Conservation (phyloP, 2,888 invertebrate species). For the Drosophila kanekoi region DNA sequence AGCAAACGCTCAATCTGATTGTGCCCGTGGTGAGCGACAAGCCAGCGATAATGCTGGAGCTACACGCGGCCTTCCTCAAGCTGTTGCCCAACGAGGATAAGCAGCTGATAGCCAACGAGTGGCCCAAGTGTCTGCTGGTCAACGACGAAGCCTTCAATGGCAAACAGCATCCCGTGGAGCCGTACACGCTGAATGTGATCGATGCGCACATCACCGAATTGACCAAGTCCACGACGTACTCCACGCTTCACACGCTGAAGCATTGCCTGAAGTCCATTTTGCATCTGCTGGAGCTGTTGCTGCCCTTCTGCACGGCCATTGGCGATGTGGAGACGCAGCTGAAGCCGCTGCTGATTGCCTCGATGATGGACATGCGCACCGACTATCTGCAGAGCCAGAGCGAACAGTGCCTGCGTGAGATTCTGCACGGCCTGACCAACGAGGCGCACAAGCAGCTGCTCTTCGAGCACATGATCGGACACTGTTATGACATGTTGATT, state of each 20-base stretch:
- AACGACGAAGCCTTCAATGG: slow-evolving; percentile 79
- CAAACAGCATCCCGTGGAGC: slow-evolving; percentile 83
- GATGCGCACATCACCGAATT: slow-evolving; percentile 84
- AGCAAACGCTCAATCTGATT: slow-evolving; percentile 80
- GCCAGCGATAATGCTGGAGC: slow-evolving; percentile 81
- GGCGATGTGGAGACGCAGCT: slow-evolving; percentile 73
- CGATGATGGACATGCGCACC: slow-evolving; percentile 91
- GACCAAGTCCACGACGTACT: slow-evolving; percentile 80
- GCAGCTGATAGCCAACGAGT: slow-evolving; percentile 83
- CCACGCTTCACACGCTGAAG: slow-evolving; percentile 83
- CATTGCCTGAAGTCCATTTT: slow-evolving; percentile 84
- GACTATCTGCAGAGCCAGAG: slow-evolving; percentile 90
- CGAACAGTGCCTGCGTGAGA: slow-evolving; percentile 87
- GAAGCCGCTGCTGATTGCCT: slow-evolving; percentile 86
- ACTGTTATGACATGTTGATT: slow-evolving; percentile 89
- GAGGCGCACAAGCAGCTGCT: slow-evolving; percentile 89
- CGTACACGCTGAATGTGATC: slow-evolving; percentile 84
- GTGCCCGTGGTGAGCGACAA: slow-evolving; percentile 84
- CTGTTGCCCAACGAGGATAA: slow-evolving; percentile 84
- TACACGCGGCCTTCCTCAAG: slow-evolving; percentile 83
- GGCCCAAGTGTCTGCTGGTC: slow-evolving; percentile 83
- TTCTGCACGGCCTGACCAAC: slow-evolving; percentile 76
- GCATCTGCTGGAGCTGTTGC: slow-evolving; percentile 79
- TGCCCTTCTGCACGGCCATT: slow-evolving; percentile 68
- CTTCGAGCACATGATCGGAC: slow-evolving; percentile 88